Percentiles rank a stretch among this genome's conserved stretches.
Evolutionary conservation across 2,797 vertebrate species (phyloP).

Genomic region (Prunella strophiata): DNA sequence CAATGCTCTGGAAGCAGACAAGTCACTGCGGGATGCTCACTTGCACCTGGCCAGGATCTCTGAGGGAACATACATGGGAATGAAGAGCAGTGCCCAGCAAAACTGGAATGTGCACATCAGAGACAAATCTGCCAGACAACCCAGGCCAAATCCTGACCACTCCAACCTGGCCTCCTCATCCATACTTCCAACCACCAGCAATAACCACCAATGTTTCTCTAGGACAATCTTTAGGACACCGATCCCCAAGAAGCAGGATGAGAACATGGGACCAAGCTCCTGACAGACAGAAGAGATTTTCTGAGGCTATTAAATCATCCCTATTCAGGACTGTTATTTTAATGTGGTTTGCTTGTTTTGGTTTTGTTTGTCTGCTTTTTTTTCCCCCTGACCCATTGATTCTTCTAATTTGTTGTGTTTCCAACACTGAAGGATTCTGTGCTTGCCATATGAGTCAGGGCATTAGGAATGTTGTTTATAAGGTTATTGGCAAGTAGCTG

Average conservation of each 20-base stretch:
- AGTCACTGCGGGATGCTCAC: neutral
- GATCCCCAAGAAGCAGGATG: neutral
- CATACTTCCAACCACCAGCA: neutral
- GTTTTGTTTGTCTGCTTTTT: neutral
- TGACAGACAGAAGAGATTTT: neutral
- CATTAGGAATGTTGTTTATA: neutral
- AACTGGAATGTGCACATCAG: neutral
- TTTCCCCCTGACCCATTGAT: accelerated
- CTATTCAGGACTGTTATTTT: neutral
- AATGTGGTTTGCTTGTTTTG: neutral
- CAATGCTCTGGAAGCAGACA: neutral
- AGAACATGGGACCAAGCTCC: neutral
- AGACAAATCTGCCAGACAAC: neutral
- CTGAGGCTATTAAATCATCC: neutral
- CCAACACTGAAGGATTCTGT: neutral
- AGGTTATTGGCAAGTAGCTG: slow-evolving; percentile 1
- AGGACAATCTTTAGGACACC: neutral
- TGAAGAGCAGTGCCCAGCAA: neutral
- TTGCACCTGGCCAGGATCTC: neutral
- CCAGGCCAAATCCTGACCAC: neutral
- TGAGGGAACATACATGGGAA: accelerated
- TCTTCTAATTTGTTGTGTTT: slow-evolving; percentile 1
- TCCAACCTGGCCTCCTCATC: neutral
- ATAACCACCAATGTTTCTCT: neutral
- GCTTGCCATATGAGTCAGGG: neutral